Base-by-base conservation (phyloP, 2,888 invertebrate genomes). In the Drosophila mettleri region DNA sequence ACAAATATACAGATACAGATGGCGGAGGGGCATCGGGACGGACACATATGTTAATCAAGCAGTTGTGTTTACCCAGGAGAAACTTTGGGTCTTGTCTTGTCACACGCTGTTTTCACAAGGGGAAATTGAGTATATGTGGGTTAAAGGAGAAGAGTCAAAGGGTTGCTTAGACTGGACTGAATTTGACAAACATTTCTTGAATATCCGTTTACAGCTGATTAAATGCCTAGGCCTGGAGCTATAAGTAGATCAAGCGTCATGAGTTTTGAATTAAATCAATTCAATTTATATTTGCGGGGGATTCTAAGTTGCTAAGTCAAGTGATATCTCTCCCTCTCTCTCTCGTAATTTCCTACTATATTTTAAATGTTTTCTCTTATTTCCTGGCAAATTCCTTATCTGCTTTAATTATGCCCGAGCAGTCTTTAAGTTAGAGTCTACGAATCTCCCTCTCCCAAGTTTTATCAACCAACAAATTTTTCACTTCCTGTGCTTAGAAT, bases 1-100 rank as follows among this genome's bases (percentile, higher is more conserved):
- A 62, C 45, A 69, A 62, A 76, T 51, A 74, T 45, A 36, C 18
- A 55, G 9, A 54, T 18, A n/a, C n/a, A 33, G 14, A 9, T 5
- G 14, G 38, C 20, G 52, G 3, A 5, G 6, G 36, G 3, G 16
- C 20, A 18, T 18, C 27, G 36, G 36, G 7, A 22, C 27, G 24
- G 20, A 7, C 55, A 33, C 49, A 34, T 52, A 74, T 65, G 69
- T 58, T 74, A 64, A 65, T 65, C 60, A 69, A 52, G 61, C n/a
- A 24, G 36, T 29, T 36, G 52, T 57, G 52, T 57, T 53, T 61
- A 24, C 49, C 18, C 31, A 8, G 54, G 38, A 7, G 27, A 38
- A 38, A 43, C 29, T 31, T 51, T 9, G 14, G 43, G 20, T 4
- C 10, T 33, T 24, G 18, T 16, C 46, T 29, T 24, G 31, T 12